These are phyloP conservation scores for Dasypus novemcinctus DNA, from an alignment of 2,113 vertebrate species.

Conservation along the genomic window DNA sequence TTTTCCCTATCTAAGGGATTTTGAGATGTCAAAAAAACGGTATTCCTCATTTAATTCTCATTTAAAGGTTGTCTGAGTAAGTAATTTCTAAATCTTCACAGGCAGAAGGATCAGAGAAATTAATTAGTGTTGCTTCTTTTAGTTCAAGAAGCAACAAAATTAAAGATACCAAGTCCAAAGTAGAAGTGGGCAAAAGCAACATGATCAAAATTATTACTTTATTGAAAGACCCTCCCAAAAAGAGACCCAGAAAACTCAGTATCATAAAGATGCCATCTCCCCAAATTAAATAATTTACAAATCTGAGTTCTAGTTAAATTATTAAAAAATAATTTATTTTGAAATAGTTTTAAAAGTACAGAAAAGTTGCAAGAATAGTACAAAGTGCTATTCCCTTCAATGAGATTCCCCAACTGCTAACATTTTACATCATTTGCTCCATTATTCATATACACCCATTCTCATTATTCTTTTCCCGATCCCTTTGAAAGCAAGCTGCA, in stretches of 20 bases:
- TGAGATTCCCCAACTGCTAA: neutral
- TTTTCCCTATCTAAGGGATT: neutral
- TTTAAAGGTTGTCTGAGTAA: neutral
- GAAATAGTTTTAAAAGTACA: too few species aligned
- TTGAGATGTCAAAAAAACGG: neutral
- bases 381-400: neutral
- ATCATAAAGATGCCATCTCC: neutral
- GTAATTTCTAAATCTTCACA: constrained; percentile 13
- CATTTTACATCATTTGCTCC: neutral
- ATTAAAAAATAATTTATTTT: neutral
- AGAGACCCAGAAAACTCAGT: neutral
- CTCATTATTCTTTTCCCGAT: neutral
- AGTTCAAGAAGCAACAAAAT: constrained; percentile 30
- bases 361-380: neutral
- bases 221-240: neutral
- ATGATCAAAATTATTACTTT: constrained; percentile 1
- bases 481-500: neutral
- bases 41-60: neutral
- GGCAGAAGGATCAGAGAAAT: constrained; percentile 23
- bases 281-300: neutral
- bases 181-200: neutral
- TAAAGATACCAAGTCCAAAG: constrained; percentile 32
- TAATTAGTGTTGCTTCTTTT: neutral
- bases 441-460: neutral
- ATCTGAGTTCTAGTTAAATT: neutral